Percentiles rank a stretch among this genome's conserved stretches.
Conservation (phyloP, 2,797 vertebrate genomes). For the Pipistrellus nathusii region DNA sequence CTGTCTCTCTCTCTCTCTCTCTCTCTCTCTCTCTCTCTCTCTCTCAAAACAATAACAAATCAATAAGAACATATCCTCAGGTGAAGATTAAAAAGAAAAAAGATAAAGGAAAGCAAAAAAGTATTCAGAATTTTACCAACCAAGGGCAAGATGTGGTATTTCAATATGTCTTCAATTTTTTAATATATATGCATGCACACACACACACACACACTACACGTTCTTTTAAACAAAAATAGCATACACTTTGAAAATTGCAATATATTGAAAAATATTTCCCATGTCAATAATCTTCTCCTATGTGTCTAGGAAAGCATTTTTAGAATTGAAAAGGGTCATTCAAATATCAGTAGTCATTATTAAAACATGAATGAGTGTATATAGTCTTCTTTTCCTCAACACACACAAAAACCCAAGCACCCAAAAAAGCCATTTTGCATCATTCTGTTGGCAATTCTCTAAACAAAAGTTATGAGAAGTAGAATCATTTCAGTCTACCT, state of each 20-base stretch:
- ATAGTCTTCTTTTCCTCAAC: not conserved
- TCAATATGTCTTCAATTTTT: constrained; percentile 27
- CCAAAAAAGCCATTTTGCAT: not conserved
- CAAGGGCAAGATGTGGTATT: constrained; percentile 5
- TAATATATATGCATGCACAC: not conserved
- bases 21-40: not conserved
- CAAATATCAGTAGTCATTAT: constrained; percentile 45
- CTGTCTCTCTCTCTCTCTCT: not conserved
- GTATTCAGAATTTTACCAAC: constrained; percentile 1
- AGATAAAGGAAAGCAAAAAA: not conserved
- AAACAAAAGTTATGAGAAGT: not conserved
- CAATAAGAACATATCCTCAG: not conserved
- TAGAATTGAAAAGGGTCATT: constrained; percentile 9
- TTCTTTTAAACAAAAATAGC: constrained; percentile 14
- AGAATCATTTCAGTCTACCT: not conserved
- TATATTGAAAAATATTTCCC: constrained; percentile 41
- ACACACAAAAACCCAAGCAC: not conserved
- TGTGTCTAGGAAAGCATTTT: constrained; percentile 24
- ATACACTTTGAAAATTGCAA: not conserved
- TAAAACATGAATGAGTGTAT: constrained; percentile 33
- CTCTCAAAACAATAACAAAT: no score
- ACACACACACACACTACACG: not conserved
- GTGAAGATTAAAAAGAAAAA: not conserved
- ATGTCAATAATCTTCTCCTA: not conserved
- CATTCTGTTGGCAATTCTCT: not conserved